phyloP scores from a whole-genome alignment of 1,140 invertebrate species.

The Lethrus apterus region DNA sequence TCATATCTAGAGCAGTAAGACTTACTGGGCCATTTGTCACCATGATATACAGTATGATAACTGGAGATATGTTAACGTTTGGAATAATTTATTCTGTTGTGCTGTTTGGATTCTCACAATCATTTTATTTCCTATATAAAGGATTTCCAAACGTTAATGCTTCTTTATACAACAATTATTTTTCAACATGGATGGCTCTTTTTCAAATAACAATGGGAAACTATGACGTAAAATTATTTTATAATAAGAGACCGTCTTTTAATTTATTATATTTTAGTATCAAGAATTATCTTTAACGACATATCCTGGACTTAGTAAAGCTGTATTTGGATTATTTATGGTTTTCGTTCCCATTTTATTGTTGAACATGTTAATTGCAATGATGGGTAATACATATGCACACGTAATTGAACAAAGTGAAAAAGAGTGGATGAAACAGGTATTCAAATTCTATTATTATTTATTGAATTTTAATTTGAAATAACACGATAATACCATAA shows the following conservation, averaged over 20 bases:
- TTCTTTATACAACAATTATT: constrained; percentile 76
- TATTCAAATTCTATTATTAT: constrained; percentile 33
- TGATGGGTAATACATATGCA: constrained; percentile 99
- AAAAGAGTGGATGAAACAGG: constrained; percentile 98
- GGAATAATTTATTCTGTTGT: constrained; percentile 93
- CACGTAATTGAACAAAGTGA: constrained; percentile 97
- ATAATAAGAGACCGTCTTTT: not conserved
- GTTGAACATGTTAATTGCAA: constrained; percentile 97
- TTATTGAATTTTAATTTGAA: too few relatives aligned
- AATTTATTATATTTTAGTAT: constrained; percentile 61
- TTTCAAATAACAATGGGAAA: constrained; percentile 97
- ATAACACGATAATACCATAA: too few relatives aligned
- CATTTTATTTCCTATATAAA: constrained; percentile 95
- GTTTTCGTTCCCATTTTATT: constrained; percentile 93
- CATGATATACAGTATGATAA: constrained; percentile 98
- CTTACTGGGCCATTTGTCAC: constrained; percentile 95
- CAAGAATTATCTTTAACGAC: constrained; percentile 79
- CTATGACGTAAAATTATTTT: constrained; percentile 70
- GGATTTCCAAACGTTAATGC: constrained; percentile 74
- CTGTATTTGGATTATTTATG: constrained; percentile 95
- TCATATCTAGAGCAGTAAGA: constrained; percentile 69
- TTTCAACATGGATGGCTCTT: constrained; percentile 92
- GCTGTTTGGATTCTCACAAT: constrained; percentile 90
- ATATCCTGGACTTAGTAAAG: constrained; percentile 85
- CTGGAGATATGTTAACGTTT: constrained; percentile 95